These are phyloP conservation scores for Lumbricus terrestris DNA, from an alignment of 2,888 invertebrate species.

Conservation along the genomic window DNA sequence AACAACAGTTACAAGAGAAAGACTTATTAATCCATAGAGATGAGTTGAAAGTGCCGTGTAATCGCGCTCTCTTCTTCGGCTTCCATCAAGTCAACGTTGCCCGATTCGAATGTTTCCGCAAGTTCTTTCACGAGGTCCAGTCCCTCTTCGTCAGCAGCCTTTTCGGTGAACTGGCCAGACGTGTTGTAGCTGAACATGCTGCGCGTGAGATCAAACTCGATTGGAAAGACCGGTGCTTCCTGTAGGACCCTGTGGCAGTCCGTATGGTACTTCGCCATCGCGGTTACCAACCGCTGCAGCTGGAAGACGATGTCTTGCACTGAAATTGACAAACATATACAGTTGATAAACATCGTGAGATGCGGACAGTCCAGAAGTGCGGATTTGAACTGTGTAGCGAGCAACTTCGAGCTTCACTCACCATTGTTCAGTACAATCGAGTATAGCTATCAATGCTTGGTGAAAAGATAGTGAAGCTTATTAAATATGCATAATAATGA, in stretches of 20 bases:
- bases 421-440: no score
- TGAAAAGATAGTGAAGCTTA: no score
- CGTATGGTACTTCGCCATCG: constrained; percentile 74
- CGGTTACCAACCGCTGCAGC: constrained; percentile 76
- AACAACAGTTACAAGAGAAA: background rate
- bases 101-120: background rate
- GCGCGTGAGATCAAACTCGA: constrained; percentile 83
- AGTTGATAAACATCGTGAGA: background rate
- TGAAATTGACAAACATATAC: constrained; percentile 45
- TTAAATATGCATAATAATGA: no score
- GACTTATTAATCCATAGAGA: background rate
- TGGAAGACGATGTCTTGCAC: constrained; percentile 83
- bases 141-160: constrained; percentile 42
- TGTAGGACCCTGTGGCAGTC: constrained; percentile 75
- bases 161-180: constrained; percentile 54
- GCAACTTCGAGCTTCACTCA: no score
- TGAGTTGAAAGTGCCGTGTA: background rate
- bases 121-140: constrained; percentile 19
- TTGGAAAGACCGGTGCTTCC: constrained; percentile 80
- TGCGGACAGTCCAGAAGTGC: background rate
- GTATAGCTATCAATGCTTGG: no score
- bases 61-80: background rate
- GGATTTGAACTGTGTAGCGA: background rate
- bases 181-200: constrained; percentile 79
- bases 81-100: background rate